phyloP scores from a whole-genome alignment of 2,888 invertebrate species.

The Acleris laterana region DNA sequence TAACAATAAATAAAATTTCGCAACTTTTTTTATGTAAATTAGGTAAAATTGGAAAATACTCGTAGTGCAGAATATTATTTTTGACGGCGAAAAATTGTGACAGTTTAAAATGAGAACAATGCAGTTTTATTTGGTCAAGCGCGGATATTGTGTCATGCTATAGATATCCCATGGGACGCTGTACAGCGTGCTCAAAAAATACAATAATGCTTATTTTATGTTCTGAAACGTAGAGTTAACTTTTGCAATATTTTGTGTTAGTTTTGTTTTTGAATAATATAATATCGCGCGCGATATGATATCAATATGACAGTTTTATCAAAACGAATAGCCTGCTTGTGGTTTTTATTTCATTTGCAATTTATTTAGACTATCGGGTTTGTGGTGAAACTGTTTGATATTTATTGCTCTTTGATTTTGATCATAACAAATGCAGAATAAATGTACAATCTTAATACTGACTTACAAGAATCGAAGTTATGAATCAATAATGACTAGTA shows the following conservation, averaged over 20 bases:
- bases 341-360: background rate
- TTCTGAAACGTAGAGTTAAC: constrained; percentile 7
- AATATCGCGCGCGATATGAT: background rate
- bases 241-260: constrained; percentile 18
- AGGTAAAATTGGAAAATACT: no score
- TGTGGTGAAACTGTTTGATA: no score
- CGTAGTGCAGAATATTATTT: no score
- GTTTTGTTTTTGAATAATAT: constrained; percentile 12
- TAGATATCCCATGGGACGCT: constrained; percentile 20
- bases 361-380: background rate
- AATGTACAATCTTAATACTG: no score
- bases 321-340: background rate
- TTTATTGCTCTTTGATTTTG: no score
- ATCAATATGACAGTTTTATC: constrained; percentile 19
- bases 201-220: constrained; percentile 27
- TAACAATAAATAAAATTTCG: no score
- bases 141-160: constrained; percentile 25
- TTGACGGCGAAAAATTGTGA: background rate
- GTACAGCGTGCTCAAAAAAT: constrained; percentile 12
- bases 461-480: no score
- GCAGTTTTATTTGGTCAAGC: constrained; percentile 13
- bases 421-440: no score
- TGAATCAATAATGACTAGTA: no score
- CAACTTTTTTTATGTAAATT: background rate
- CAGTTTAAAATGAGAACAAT: constrained; percentile 9